Conservation (phyloP, 2,113 vertebrate species). For the Acanthochromis polyacanthus region DNA sequence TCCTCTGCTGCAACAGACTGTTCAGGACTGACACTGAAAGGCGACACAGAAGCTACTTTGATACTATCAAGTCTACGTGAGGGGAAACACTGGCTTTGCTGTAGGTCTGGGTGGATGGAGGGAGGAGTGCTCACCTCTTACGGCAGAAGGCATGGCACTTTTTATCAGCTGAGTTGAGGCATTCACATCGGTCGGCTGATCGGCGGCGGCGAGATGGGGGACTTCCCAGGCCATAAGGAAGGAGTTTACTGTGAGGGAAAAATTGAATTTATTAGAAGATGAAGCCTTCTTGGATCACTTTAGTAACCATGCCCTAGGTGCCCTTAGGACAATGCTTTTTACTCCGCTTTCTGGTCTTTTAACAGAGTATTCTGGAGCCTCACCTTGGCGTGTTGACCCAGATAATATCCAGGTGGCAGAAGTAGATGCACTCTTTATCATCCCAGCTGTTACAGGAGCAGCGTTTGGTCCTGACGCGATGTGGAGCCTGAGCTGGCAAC, state of each 20-base stretch:
- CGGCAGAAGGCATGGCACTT: conserved; percentile 90
- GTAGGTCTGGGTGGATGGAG: not conserved
- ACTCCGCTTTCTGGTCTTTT: no score
- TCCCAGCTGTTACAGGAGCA: conserved; percentile 95
- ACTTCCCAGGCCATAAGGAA: conserved; percentile 92
- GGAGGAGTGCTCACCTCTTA: conserved; percentile 64
- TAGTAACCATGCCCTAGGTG: not conserved
- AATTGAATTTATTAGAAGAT: conserved; percentile 6
- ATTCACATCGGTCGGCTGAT: conserved; percentile 87
- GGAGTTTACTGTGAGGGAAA: conserved; percentile 85
- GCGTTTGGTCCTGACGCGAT: conserved; percentile 85
- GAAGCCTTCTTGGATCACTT: not conserved
- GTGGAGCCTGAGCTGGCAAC: conserved; percentile 4
- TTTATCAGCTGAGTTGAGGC: conserved; percentile 79
- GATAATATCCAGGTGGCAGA: conserved; percentile 98
- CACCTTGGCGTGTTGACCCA: conserved; percentile 97
- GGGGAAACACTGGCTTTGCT: not conserved
- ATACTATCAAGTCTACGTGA: conserved; percentile 54
- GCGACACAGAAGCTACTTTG: conserved; percentile 28
- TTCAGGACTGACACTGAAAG: conserved; percentile 26
- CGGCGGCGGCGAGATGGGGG: conserved; percentile 87
- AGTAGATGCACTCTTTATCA: conserved; percentile 97
- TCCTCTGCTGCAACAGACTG: conserved; percentile 20
- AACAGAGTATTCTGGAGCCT: conserved; percentile 40
- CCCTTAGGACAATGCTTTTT: not conserved